These are phyloP conservation scores for Apotomis turbidana DNA, from an alignment of 2,888 invertebrate species.

Conservation along the genomic window DNA sequence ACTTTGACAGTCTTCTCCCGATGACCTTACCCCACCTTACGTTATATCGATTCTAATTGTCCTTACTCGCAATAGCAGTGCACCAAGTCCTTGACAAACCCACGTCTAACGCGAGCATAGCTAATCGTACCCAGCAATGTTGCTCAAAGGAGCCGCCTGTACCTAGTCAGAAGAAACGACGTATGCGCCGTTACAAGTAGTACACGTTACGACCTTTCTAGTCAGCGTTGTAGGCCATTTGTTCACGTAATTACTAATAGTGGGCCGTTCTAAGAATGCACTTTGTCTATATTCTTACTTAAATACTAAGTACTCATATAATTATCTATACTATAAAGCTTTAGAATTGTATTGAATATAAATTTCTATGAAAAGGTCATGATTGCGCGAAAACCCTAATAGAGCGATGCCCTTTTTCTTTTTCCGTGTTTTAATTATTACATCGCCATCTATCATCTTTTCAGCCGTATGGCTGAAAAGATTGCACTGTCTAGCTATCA, in stretches of 20 bases:
- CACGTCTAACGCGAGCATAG: conserved; percentile 3
- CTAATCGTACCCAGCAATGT: not conserved
- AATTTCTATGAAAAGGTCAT: too few species aligned
- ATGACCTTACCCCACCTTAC: too few species aligned
- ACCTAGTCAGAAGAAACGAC: not conserved
- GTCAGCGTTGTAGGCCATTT: not conserved
- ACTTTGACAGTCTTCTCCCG: too few species aligned
- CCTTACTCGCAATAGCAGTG: not conserved
- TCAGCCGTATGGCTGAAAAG: too few species aligned
- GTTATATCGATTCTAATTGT: not conserved
- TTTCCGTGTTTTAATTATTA: too few species aligned
- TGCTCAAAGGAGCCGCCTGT: conserved; percentile 17
- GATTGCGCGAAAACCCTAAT: too few species aligned
- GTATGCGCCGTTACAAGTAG: not conserved
- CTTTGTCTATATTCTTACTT: not conserved
- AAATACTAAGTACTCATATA: not conserved
- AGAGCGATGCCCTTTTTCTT: too few species aligned
- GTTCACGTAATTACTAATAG: conserved; percentile 9
- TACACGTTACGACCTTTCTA: not conserved
- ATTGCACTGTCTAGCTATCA: too few species aligned
- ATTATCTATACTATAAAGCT: too few species aligned
- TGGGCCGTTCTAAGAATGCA: not conserved
- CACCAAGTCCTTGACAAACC: conserved; percentile 13
- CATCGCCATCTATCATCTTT: too few species aligned
- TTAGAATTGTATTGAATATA: too few species aligned